Evolutionary conservation across 2,888 invertebrate species (phyloP).

Genomic region (Drosophila colorata): DNA sequence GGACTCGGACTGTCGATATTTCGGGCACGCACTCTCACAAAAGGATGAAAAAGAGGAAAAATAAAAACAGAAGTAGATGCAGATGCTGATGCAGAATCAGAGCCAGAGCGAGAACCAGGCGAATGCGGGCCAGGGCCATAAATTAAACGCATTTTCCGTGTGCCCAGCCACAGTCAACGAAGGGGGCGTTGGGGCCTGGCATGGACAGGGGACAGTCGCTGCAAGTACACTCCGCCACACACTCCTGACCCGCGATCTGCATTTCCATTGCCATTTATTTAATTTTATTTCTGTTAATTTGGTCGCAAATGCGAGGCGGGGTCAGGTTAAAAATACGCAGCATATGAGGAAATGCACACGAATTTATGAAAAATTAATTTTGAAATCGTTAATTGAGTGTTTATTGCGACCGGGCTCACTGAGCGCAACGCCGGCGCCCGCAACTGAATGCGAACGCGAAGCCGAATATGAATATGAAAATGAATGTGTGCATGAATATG

Average conservation of each 20-base stretch:
- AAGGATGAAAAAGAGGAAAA: background rate
- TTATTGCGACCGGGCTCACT: conserved; percentile 78
- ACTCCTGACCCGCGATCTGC: conserved; percentile 25
- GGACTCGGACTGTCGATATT: conserved; percentile 44
- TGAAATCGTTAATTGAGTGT: conserved; percentile 84
- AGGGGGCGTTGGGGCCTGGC: conserved; percentile 1
- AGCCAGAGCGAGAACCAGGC: conserved; percentile 13
- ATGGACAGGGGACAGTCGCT: conserved; percentile 22
- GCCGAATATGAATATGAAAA: conserved; percentile 29
- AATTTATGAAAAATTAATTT: conserved; percentile 83
- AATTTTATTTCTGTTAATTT: conserved; percentile 77
- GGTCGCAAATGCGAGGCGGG: conserved; percentile 26
- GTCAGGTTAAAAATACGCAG: conserved; percentile 59
- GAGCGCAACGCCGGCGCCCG: conserved; percentile 54
- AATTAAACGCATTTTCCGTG: conserved; percentile 76
- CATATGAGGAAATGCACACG: conserved; percentile 70
- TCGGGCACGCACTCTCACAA: conserved; percentile 48
- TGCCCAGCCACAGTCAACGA: conserved; percentile 34
- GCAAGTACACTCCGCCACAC: background rate
- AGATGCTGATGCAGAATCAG: conserved; percentile 31
- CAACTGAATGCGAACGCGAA: too few relatives aligned
- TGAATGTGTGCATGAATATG: conserved; percentile 52
- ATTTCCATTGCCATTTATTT: conserved; percentile 56
- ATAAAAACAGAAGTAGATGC: conserved; percentile 10
- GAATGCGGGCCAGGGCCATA: conserved; percentile 55